Evolutionary conservation across 2,113 vertebrate species (phyloP), one percentile per base, ranked within the genome.

Genomic region (Pangasianodon gigas): DNA sequence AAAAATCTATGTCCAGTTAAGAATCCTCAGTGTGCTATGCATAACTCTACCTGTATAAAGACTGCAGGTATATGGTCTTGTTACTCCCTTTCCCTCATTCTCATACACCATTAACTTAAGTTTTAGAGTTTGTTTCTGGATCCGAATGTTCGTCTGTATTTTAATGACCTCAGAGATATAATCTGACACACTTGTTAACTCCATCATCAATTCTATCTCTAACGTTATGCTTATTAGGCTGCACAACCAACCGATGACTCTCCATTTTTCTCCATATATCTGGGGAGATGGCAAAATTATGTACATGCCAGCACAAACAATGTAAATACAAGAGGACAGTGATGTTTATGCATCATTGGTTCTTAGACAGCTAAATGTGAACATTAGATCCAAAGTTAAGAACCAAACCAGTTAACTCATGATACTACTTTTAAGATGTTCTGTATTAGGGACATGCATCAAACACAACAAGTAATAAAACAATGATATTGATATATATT

Each of bases 131-230:
- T 89, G 4, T 29, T 56, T 44, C 51, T 83, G 26, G 14, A 54
- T 44, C 54, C 84, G 19, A 60, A 9, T 88, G 77, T 83, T 67
- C 58, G 69, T 51, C 37, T 81, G 46, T 52, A 88, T 65, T 88
- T 84, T 88, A 89, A 89, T 74, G 58, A 82, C 44, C 46, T 88
- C 24, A 37, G 52, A 60, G 69, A 77, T 85, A 44, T 60, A 85
- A 60, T 85, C 54, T 44, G 67, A 75, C 54, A 89, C 82, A 83
- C 51, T 83, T 84, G 65, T 84, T 84, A 84, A 54, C 52, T 24
- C 29, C 48, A 88, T 88, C 69, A 89, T 85, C 65, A 89, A 32
- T 87, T 77, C 82, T 75, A 51, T 75, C 29, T 77, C 69, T 62
- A 60, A 62, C 2, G n/a, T 77, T 48, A 26, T 85, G 82, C 69